Evolutionary conservation across 2,797 vertebrate species (phyloP), one percentile per base, ranked within the genome.

Genomic region (Catostomus latipinnis): DNA sequence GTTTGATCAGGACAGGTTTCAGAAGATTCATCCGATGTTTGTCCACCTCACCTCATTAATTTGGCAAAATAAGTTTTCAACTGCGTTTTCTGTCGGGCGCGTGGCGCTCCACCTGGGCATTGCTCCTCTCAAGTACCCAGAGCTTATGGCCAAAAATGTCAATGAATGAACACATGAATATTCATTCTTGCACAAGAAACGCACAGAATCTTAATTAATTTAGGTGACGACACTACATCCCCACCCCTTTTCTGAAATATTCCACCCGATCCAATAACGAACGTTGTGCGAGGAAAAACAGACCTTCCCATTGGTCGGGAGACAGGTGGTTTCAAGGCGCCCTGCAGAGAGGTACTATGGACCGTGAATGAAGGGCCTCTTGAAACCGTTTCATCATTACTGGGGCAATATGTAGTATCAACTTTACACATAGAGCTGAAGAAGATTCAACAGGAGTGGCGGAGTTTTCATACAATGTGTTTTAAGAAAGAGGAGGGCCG

Each of bases 361-460:
- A 52, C 4, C 86, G 91, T 93, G 94, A 95, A 94, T 93, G 93
- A 90, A 87, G 91, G 54, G 76, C 80, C 34, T 76, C 87, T 91
- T 81, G 87, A 93, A 92, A 93, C 92, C 68, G 88, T 74, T 46
- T 53, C 50, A 50, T 72, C 69, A 84, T 68, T 82, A 80, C 76
- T 81, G 82, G 76, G 83, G 90, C 87, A 66, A 75, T 84, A 83
- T 76, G 89, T 82, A 87, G 80, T 75, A 81, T 71, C 78, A 71
- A 82, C 68, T 83, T 77, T 62, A 71, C 68, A 45, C 79, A 84
- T 49, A 14, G 16, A 57, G 74, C 68, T 58, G 75, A 66, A 76
- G 34, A 34, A 34, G 54, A 78, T 46, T 63, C 50, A 71, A 81
- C 53, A 67, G 49, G 74, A 76, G 83, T 70, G 73, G 6, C 22